Percentiles rank a stretch among this genome's conserved stretches.
Evolutionary conservation across 2,113 vertebrate genomes (phyloP).

Genomic region (Etheostoma cragini): DNA sequence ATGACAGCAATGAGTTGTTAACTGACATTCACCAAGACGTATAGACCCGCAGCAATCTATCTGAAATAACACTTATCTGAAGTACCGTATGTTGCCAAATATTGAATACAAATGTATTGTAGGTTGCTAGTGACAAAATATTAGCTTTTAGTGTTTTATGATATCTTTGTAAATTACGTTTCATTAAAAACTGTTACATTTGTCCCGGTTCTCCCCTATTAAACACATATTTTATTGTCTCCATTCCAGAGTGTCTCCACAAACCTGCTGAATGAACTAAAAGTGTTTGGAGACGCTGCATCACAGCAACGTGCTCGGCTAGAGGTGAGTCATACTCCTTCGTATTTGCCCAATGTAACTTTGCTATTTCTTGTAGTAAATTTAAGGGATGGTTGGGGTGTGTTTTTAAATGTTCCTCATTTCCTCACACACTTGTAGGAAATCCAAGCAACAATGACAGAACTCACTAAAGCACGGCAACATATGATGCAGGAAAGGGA

Average conservation of each 20-base stretch:
- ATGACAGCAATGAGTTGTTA: too few species aligned
- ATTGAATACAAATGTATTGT: too few species aligned
- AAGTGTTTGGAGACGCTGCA: conserved; percentile 64
- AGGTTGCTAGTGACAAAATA: too few species aligned
- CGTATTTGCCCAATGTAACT: neutral
- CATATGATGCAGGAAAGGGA: conserved; percentile 73
- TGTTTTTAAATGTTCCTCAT: neutral
- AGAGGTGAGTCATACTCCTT: conserved; percentile 54
- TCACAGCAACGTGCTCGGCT: conserved; percentile 68
- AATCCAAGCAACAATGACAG: conserved; percentile 72
- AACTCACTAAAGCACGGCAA: conserved; percentile 62
- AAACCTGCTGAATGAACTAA: conserved; percentile 76
- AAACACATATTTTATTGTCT: conserved; percentile 11
- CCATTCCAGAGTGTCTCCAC: conserved; percentile 72
- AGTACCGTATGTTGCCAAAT: too few species aligned
- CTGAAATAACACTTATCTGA: too few species aligned
- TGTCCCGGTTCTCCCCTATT: neutral
- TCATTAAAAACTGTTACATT: too few species aligned
- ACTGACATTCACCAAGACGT: too few species aligned
- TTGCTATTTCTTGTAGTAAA: neutral
- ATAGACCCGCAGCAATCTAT: too few species aligned
- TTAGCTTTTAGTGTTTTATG: too few species aligned
- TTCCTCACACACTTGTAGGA: conserved; percentile 63
- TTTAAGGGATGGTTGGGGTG: neutral
- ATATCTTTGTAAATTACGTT: too few species aligned